Conservation (phyloP, 2,113 vertebrate species). For the Orthonyx spaldingii region DNA sequence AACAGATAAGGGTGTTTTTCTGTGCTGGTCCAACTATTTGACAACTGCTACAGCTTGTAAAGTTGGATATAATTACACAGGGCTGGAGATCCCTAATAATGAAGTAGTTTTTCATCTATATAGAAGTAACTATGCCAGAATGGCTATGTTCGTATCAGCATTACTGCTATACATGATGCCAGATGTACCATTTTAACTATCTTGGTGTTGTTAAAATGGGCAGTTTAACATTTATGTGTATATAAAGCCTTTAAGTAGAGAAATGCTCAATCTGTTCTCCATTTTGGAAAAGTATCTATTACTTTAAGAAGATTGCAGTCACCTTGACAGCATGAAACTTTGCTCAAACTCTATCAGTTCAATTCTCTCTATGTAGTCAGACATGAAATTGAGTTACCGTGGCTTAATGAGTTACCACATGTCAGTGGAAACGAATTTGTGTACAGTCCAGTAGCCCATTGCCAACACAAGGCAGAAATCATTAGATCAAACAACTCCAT, state of each 20-base stretch:
- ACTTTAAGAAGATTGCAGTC: neutral
- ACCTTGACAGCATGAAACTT: neutral
- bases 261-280: neutral
- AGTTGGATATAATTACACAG: neutral
- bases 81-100: neutral
- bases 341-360: neutral
- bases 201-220: neutral
- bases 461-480: neutral
- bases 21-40: neutral
- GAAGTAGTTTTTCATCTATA: neutral
- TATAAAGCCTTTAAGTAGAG: neutral
- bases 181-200: neutral
- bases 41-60: neutral
- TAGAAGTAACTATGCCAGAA: neutral
- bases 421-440: neutral
- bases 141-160: neutral
- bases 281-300: neutral
- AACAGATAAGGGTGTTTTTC: neutral
- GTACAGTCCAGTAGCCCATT: neutral
- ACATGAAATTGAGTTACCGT: conserved; percentile 30
- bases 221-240: neutral
- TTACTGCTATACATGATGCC: neutral
- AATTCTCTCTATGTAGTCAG: conserved; percentile 9
- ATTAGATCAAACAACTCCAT: neutral
- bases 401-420: neutral